Conservation (phyloP, 2,888 invertebrate species). For the Macrosiphum euphorbiae region DNA sequence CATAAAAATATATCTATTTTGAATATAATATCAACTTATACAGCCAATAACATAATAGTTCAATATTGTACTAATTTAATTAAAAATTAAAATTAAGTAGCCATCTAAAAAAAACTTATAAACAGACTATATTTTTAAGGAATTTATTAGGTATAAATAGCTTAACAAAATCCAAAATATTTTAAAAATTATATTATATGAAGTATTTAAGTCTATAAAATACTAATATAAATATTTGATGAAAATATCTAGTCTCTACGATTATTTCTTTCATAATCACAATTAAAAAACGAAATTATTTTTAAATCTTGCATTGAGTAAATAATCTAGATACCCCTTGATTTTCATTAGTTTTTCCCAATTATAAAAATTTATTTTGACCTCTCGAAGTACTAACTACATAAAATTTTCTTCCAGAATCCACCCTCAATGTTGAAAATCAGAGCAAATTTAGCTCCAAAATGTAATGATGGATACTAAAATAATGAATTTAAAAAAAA, state of each 20-base stretch:
- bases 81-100: neutral
- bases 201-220: neutral
- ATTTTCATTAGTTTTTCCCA: neutral
- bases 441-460: neutral
- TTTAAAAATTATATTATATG: neutral
- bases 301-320: neutral
- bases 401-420: neutral
- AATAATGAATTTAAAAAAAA: neutral
- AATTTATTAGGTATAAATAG: neutral
- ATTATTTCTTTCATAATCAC: neutral
- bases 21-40: neutral
- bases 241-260: neutral
- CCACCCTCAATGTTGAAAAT: neutral
- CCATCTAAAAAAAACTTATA: neutral
- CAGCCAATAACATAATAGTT: neutral
- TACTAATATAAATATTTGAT: neutral
- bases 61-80: neutral
- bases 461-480: neutral
- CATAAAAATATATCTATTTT: neutral
- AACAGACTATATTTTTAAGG: neutral
- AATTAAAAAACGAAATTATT: neutral
- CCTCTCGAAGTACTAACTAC: neutral
- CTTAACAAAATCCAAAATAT: neutral
- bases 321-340: neutral
- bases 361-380: neutral